Evolutionary conservation across 2,888 invertebrate genomes (phyloP).

Genomic region (Temnothorax rugatulus): DNA sequence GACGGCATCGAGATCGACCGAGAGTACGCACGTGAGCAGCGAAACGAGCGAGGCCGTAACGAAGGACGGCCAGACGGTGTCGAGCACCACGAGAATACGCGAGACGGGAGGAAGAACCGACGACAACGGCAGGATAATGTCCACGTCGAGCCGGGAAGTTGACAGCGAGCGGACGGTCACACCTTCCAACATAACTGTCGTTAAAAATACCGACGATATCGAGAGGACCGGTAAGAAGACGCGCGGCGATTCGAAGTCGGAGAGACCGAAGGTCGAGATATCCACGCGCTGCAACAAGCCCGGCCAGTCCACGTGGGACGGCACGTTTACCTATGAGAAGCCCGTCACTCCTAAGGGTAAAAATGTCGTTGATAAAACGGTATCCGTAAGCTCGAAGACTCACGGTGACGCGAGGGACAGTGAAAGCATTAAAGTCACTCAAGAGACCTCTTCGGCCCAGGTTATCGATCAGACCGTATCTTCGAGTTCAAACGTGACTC

Average conservation of each 20-base stretch:
- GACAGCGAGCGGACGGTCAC: constrained; percentile 75
- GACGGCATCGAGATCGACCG: constrained; percentile 71
- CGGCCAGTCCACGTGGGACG: constrained; percentile 87
- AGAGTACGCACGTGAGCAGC: constrained; percentile 74
- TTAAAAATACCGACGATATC: constrained; percentile 63
- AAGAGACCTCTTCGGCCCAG: not conserved
- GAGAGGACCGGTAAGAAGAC: constrained; percentile 45
- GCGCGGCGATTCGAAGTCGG: constrained; percentile 27
- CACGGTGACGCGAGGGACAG: not conserved
- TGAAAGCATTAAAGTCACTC: constrained; percentile 65
- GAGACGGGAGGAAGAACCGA: constrained; percentile 76
- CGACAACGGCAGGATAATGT: constrained; percentile 77
- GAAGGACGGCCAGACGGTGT: constrained; percentile 76
- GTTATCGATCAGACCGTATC: constrained; percentile 57
- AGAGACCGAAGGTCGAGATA: constrained; percentile 23
- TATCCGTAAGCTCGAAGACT: constrained; percentile 16
- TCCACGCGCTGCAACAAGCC: constrained; percentile 70
- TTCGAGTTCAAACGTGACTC: constrained; percentile 54
- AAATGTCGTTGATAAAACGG: constrained; percentile 43
- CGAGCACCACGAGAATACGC: constrained; percentile 75
- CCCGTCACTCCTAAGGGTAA: constrained; percentile 61
- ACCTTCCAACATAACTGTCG: constrained; percentile 62
- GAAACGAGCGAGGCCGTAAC: constrained; percentile 74
- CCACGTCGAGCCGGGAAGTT: constrained; percentile 75
- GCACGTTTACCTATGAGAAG: constrained; percentile 88